Conservation (phyloP, 2,888 invertebrate species). For the Carabus problematicus region DNA sequence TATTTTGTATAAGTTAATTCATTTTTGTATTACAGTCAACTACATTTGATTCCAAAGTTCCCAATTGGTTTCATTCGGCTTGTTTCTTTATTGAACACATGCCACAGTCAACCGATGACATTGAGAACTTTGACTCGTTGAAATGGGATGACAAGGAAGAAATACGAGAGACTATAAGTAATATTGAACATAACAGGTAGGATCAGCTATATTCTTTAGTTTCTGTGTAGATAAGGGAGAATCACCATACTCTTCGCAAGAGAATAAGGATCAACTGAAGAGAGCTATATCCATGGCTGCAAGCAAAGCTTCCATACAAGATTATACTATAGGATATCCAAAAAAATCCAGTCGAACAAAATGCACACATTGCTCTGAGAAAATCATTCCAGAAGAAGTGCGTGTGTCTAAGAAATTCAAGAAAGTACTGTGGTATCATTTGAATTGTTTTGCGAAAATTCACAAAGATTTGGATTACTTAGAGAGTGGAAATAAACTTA, state of each 20-base stretch:
- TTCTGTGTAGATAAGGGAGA: conserved; percentile 4
- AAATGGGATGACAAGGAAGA: conserved; percentile 27
- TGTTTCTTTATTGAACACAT: conserved; percentile 40
- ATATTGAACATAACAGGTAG: background rate
- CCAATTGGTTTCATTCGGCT: conserved; percentile 34
- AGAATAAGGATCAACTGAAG: conserved; percentile 13
- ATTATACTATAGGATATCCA: conserved; percentile 29
- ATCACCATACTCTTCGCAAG: conserved; percentile 30
- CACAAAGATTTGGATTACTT: conserved; percentile 27
- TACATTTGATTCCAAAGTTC: conserved; percentile 30
- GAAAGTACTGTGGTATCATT: conserved; percentile 26
- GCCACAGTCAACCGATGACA: conserved; percentile 20
- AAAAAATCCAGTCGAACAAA: conserved; percentile 16
- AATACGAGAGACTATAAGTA: conserved; percentile 27
- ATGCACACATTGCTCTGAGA: conserved; percentile 9
- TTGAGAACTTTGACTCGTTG: conserved; percentile 20
- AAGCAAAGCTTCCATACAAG: conserved; percentile 26
- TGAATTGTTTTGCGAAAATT: conserved; percentile 19
- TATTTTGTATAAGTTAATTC: background rate
- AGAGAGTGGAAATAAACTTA: conserved; percentile 14
- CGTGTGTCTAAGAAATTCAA: conserved; percentile 20
- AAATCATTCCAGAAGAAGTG: conserved; percentile 15
- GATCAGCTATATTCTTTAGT: background rate
- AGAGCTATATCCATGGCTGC: conserved; percentile 23
- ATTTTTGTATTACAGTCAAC: conserved; percentile 15